Evolutionary conservation across 2,797 vertebrate species (phyloP).

Genomic region (Melanotaenia pygmaea): DNA sequence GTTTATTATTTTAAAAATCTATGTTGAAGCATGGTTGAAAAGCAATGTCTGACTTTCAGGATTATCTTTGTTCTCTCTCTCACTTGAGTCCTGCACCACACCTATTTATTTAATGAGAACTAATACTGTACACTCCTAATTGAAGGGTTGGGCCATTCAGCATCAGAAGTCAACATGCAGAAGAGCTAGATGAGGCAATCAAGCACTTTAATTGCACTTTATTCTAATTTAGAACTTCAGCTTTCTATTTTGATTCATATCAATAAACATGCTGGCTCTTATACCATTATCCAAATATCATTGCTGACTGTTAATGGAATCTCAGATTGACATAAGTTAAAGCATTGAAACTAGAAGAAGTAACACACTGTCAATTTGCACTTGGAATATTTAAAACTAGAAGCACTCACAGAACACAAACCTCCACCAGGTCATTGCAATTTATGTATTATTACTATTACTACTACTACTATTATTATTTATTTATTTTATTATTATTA

Average conservation of each 20-base stretch:
- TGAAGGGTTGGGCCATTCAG: neutral
- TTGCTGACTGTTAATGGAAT: slow-evolving; percentile 19
- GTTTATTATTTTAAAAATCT: no score
- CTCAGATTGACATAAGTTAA: slow-evolving; percentile 32
- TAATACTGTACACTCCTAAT: no score
- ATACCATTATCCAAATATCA: slow-evolving; percentile 31
- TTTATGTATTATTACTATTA: no score
- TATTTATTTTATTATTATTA: no score
- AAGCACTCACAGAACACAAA: no score
- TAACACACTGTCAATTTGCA: slow-evolving; percentile 41
- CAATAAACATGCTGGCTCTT: slow-evolving; percentile 28
- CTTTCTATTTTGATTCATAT: slow-evolving; percentile 20
- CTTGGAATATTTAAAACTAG: slow-evolving; percentile 12
- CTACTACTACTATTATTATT: no score
- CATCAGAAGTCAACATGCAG: neutral
- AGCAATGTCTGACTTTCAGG: neutral
- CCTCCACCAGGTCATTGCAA: no score
- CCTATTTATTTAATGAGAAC: neutral
- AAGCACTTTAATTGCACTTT: neutral
- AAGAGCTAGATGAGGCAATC: neutral
- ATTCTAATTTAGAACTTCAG: slow-evolving; percentile 21
- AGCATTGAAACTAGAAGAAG: slow-evolving; percentile 27
- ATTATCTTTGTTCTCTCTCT: slow-evolving; percentile 14
- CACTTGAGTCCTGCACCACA: slow-evolving; percentile 17
- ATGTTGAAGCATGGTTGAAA: no score